These are phyloP conservation scores for Triops cancriformis DNA, from an alignment of 1,140 invertebrate species.

Conservation along the genomic window DNA sequence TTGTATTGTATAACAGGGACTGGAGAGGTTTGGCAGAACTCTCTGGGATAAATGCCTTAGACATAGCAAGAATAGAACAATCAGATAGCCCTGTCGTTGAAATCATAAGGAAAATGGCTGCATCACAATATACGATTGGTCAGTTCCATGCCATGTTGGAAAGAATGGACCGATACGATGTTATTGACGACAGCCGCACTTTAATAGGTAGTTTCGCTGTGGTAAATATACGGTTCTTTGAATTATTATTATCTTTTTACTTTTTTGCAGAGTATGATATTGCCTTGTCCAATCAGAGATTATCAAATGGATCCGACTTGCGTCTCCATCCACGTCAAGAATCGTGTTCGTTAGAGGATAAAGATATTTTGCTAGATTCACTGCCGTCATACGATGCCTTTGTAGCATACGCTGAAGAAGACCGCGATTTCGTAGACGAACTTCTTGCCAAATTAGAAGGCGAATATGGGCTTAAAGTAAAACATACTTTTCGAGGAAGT, in stretches of 20 bases:
- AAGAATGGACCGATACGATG: constrained; percentile 56
- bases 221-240: background rate
- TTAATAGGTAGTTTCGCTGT: constrained; percentile 46
- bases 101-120: constrained; percentile 38
- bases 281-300: background rate
- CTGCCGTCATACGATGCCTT: constrained; percentile 53
- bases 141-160: constrained; percentile 46
- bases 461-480: constrained; percentile 53
- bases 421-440: constrained; percentile 51
- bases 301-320: constrained; percentile 36
- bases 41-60: constrained; percentile 40
- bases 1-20: constrained; percentile 43
- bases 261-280: constrained; percentile 39
- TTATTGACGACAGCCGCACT: constrained; percentile 49
- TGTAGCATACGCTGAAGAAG: constrained; percentile 59
- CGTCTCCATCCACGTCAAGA: constrained; percentile 30
- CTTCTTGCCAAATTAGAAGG: constrained; percentile 53
- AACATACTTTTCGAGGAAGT: background rate
- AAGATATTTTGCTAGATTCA: constrained; percentile 27
- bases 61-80: constrained; percentile 37
- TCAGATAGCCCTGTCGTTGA: constrained; percentile 45
- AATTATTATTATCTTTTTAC: constrained; percentile 14
- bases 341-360: constrained; percentile 25
- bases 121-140: constrained; percentile 41
- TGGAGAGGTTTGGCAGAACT: constrained; percentile 56